Base-by-base conservation (phyloP, 1,140 invertebrate genomes). In the Calosoma granatense region DNA sequence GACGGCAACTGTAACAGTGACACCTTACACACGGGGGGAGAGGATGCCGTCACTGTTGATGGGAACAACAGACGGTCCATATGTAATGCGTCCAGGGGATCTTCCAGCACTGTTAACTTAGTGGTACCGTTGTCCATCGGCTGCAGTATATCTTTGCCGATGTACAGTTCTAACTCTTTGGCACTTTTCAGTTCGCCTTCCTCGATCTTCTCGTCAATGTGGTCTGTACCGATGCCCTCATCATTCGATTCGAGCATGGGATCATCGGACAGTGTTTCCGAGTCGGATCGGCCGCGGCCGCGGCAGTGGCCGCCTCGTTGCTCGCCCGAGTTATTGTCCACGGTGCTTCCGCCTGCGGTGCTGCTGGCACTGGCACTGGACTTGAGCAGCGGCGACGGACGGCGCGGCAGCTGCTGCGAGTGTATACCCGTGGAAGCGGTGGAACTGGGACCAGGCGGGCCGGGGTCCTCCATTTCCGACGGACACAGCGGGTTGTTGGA, bases 401-500 rank as follows among this genome's bases (percentile, higher is more conserved):
- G 72, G 22, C 76, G 66, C 64, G 72, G 73, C 68, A 71, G 73
- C 26, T 60, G 51, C 6, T 56, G 22, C 51, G 60, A 59, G 60
- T 67, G 64, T n/a, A n/a, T n/a, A n/a, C n/a, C n/a, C n/a, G n/a
- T n/a, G 1, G 62, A 54, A 54, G 62, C 61, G 9, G 66, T 62
- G 0, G 76, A 71, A 39, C 76, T 74, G 22, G 74, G 67, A 21
- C 75, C 76, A 20, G 73, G 72, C 36, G 75, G 73, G 3, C 79
- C 76, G 20, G 78, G 78, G 64, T 85, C 83, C 67, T 86, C 84
- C 74, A 80, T 79, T 72, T 86, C 84, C 4, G 79, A 79, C 2
- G 81, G 78, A 66, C 82, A 87, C 1, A 90, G 65, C 1, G 86
- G 86, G 70, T 87, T 88, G 61, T 81, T 87, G 0, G 85, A 88